phyloP scores from a whole-genome alignment of 2,888 invertebrate genomes.

The Lamproptera curius region DNA sequence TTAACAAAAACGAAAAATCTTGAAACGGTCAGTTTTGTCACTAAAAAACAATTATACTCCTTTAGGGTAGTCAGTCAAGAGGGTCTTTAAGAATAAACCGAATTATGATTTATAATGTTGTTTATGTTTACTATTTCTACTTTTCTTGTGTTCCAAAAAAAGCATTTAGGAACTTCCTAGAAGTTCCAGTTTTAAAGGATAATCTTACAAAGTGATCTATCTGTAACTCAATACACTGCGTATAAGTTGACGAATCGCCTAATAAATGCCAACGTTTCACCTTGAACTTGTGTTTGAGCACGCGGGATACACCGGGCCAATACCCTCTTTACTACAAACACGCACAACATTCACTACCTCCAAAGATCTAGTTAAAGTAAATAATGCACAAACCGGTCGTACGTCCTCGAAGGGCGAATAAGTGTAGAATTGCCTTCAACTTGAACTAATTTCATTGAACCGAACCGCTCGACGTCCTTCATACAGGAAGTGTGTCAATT shows the following conservation, averaged over 20 bases:
- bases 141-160: too few relatives aligned
- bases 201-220: background rate
- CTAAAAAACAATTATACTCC: too few relatives aligned
- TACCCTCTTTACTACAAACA: constrained; percentile 38
- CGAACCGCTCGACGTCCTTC: background rate
- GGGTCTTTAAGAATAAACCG: too few relatives aligned
- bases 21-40: too few relatives aligned
- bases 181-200: background rate
- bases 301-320: constrained; percentile 50
- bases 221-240: constrained; percentile 23
- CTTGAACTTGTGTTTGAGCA: constrained; percentile 70
- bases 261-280: constrained; percentile 73
- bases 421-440: constrained; percentile 32
- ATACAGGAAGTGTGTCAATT: constrained; percentile 7
- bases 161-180: too few relatives aligned
- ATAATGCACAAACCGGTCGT: constrained; percentile 52
- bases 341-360: constrained; percentile 36
- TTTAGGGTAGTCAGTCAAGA: too few relatives aligned
- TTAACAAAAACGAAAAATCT: too few relatives aligned
- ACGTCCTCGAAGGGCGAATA: constrained; percentile 54
- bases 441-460: constrained; percentile 29
- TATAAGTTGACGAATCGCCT: constrained; percentile 60
- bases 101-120: too few relatives aligned
- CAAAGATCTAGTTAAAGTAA: constrained; percentile 43
- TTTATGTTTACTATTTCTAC: background rate